A percentile compares a stretch with the other conserved stretches of the same genome.
Conservation (phyloP, 2,797 vertebrate species). For the Clarias fuscus region DNA sequence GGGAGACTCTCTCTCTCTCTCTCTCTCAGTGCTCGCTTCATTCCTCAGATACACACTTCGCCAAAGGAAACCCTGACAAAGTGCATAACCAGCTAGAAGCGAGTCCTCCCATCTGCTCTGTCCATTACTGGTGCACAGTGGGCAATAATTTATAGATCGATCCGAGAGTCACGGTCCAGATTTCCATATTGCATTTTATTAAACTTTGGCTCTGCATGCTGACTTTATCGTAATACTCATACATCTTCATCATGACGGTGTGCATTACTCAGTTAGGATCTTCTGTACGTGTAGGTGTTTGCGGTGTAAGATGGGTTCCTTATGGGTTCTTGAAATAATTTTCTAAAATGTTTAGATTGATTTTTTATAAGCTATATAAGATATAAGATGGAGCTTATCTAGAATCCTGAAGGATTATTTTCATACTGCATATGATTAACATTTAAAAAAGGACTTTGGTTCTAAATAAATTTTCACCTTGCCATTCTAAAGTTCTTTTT, state of each 20-base stretch:
- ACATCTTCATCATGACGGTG: not conserved
- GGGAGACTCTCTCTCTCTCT: not conserved
- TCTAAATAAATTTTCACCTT: conserved; percentile 18
- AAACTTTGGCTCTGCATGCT: not conserved
- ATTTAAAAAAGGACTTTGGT: conserved; percentile 15
- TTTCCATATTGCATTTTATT: not conserved
- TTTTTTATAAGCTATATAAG: no score
- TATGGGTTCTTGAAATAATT: not conserved
- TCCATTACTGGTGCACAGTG: not conserved
- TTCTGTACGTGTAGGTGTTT: not conserved
- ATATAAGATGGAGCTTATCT: not conserved
- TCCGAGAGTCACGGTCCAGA: not conserved
- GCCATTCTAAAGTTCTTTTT: not conserved
- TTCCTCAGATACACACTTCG: conserved; percentile 11
- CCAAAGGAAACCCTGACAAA: not conserved
- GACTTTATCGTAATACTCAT: not conserved
- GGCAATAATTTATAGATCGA: not conserved
- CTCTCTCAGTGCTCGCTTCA: not conserved
- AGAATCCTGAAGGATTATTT: not conserved
- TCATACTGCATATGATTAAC: not conserved
- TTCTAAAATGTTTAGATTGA: not conserved
- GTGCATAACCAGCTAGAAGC: not conserved
- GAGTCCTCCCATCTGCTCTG: not conserved
- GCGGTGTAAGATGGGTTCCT: not conserved
- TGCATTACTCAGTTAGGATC: not conserved